A percentile compares a stretch with the other conserved stretches of the same genome.
Conservation (phyloP, 2,113 vertebrate species). For the Dicaeum eximium region DNA sequence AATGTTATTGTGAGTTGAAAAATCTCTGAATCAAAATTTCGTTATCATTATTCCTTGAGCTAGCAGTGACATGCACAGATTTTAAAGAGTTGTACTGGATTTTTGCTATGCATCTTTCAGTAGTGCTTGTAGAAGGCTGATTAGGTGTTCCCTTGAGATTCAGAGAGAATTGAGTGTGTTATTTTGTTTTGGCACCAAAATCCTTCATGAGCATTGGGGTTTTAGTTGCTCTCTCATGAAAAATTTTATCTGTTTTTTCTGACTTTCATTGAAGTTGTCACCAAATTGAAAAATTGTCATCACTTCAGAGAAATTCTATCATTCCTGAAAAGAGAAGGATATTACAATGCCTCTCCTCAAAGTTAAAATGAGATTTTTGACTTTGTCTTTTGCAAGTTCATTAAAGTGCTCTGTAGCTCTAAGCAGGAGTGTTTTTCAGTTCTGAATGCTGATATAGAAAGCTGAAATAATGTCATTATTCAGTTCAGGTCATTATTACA, state of each 20-base stretch:
- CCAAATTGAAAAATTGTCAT: not conserved
- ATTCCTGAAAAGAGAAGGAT: not conserved
- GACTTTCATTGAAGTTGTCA: not conserved
- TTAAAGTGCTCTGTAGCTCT: not conserved
- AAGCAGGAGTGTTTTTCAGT: not conserved
- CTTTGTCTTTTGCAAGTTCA: conserved; percentile 8
- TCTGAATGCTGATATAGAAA: not conserved
- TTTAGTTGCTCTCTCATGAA: not conserved
- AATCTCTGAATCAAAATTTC: not conserved
- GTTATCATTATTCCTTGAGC: not conserved
- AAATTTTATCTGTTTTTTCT: not conserved
- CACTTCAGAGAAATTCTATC: not conserved
- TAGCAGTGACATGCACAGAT: not conserved
- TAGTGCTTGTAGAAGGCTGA: not conserved
- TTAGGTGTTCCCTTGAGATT: not conserved
- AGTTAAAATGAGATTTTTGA: conserved; percentile 8
- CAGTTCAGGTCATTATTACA: conserved; percentile 18
- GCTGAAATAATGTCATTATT: conserved; percentile 13
- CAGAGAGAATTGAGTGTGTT: not conserved
- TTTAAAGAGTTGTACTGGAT: not conserved
- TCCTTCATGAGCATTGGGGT: not conserved
- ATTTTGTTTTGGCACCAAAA: not conserved
- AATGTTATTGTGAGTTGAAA: not conserved
- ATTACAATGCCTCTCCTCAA: not conserved
- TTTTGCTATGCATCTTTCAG: not conserved